Evolutionary conservation across 53 echinoderm and acorn worm species (phyloP), one percentile per base, ranked within the genome.

Genomic region (Antedon mediterranea): DNA sequence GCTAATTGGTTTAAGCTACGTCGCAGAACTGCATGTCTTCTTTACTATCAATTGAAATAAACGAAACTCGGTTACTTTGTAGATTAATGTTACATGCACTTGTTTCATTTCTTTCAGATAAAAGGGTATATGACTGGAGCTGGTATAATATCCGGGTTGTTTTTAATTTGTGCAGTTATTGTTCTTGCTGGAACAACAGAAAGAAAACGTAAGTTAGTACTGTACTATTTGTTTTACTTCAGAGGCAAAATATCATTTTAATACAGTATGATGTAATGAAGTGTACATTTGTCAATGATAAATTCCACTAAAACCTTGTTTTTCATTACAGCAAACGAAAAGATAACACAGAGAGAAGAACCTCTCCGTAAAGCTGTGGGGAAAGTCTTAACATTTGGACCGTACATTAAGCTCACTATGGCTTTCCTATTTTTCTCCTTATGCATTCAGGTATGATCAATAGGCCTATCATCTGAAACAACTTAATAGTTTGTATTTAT

Each of bases 161-260:
- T 92, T 28, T 34, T 92, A 11, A 29, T 88, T 0, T 93, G 92
- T 28, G 81, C 98, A 3, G 34, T 72, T 0, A 80, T 84, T 43
- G 90, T 88, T 42, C 43, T 92, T 15, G 71, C 88, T 34, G 98
- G 98, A 72, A 92, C 92, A 0, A 98, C 85, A 71, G 98, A 98
- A 73, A 74, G 81, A 26, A 84, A 85, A 78, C 85, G 98, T 98
- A 85, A 88, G 88, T 8, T 31, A 26, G 11, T 14, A 73, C 11
- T n/a, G 30, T 26, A n/a, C n/a, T n/a, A 13, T 28, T 9, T 9
- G 29, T 28, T 73, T 28, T 6, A 33, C 18, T 75, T 28, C 20
- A 28, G 11, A 23, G 20, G 6, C 6, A 30, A 11, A 28, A 1
- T 79, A n/a, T 31, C 20, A 28, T 26, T 71, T 71, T 26, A 32